Conservation (phyloP, 2,797 vertebrate genomes). For the Tragelaphus eurycerus region DNA sequence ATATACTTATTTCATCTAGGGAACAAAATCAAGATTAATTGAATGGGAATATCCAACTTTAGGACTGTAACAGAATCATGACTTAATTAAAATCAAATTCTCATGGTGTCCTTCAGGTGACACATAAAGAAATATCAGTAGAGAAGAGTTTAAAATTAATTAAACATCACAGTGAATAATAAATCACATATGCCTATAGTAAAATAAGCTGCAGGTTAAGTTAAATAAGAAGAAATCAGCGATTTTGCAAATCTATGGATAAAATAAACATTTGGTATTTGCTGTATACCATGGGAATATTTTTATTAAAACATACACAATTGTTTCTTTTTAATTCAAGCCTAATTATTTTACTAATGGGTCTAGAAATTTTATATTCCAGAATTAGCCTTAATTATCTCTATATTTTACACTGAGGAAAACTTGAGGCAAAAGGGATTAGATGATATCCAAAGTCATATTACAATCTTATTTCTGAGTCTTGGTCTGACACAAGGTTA, state of each 20-base stretch:
- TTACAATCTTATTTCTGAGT: background rate
- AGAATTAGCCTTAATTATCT: background rate
- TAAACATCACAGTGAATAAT: slow-evolving; percentile 60
- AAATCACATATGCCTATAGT: slow-evolving; percentile 3
- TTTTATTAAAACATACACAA: background rate
- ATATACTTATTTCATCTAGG: slow-evolving; percentile 39
- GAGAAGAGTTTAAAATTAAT: slow-evolving; percentile 60
- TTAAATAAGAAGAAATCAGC: background rate
- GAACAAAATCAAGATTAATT: slow-evolving; percentile 63
- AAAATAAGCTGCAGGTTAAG: slow-evolving; percentile 23
- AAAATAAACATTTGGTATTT: background rate
- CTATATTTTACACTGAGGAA: background rate
- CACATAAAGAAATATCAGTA: slow-evolving; percentile 57
- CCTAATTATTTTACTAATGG: slow-evolving; percentile 13
- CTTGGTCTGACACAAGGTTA: background rate
- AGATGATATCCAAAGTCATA: background rate
- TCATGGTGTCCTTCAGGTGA: slow-evolving; percentile 61
- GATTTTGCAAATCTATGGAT: slow-evolving; percentile 1
- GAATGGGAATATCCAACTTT: slow-evolving; percentile 44
- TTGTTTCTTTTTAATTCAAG: background rate
- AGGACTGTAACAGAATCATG: slow-evolving; percentile 31
- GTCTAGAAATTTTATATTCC: background rate
- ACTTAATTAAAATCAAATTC: slow-evolving; percentile 72
- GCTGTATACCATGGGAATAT: background rate
- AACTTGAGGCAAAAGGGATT: background rate